Percentiles rank a stretch among this genome's conserved stretches.
Evolutionary conservation across 2,113 vertebrate species (phyloP).

Genomic region (Scortum barcoo): DNA sequence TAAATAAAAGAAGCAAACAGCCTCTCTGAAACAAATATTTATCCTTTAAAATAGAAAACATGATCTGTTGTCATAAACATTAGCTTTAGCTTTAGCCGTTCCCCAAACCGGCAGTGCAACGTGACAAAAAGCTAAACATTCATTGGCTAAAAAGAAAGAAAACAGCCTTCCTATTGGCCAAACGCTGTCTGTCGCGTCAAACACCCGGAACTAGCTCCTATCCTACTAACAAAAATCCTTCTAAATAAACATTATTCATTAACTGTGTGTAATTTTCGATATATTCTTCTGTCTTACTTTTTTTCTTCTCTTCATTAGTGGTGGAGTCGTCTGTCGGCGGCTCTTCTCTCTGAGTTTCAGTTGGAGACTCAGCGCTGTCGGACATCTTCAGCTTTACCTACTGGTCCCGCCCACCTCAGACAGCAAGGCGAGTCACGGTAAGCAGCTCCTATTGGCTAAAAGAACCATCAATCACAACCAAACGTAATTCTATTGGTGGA

Average conservation of each 20-base stretch:
- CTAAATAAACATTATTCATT: background rate
- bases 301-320: slow-evolving; percentile 84
- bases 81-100: slow-evolving; percentile 50
- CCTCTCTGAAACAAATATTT: background rate
- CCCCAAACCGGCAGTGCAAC: background rate
- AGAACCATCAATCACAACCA: slow-evolving; percentile 29
- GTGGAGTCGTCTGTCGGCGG: slow-evolving; percentile 68
- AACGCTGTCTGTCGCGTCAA: background rate
- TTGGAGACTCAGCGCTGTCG: slow-evolving; percentile 83
- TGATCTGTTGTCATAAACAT: background rate
- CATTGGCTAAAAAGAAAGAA: slow-evolving; percentile 56
- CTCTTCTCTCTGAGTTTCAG: slow-evolving; percentile 84
- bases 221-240: background rate
- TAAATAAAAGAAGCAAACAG: background rate
- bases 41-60: background rate
- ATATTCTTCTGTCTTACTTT: slow-evolving; percentile 73
- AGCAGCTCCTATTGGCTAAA: slow-evolving; percentile 53
- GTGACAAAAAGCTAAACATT: background rate
- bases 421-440: background rate
- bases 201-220: slow-evolving; percentile 45
- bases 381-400: slow-evolving; percentile 83
- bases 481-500: slow-evolving; percentile 61
- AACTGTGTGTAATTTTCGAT: background rate
- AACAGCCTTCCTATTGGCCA: slow-evolving; percentile 49
- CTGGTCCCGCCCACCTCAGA: background rate